phyloP scores from a whole-genome alignment of 2,113 vertebrate species.

The Mellivora capensis region DNA sequence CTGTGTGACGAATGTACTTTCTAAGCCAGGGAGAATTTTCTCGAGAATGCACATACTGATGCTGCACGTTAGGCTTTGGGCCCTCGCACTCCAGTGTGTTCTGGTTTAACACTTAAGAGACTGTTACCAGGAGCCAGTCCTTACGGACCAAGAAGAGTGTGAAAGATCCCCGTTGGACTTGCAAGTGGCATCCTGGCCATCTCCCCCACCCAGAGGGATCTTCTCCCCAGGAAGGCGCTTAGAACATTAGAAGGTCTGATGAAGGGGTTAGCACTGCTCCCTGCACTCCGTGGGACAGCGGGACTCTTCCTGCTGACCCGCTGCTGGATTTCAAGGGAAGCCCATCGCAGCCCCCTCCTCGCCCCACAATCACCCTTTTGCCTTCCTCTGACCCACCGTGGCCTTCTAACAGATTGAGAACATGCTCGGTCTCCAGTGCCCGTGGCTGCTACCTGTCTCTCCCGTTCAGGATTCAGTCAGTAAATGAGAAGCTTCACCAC shows the following conservation, averaged over 20 bases:
- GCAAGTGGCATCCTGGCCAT: not conserved
- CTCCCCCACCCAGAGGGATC: not conserved
- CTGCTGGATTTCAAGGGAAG: not conserved
- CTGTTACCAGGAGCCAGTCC: accelerated
- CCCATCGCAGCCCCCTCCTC: not conserved
- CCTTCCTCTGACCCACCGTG: not conserved
- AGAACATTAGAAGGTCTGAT: not conserved
- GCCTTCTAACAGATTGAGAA: not conserved
- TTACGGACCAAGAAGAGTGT: accelerated
- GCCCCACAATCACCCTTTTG: accelerated
- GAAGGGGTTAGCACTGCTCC: not conserved
- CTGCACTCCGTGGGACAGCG: accelerated
- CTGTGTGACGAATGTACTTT: not conserved
- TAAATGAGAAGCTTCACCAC: not conserved
- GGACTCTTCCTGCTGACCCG: accelerated
- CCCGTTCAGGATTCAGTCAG: not conserved
- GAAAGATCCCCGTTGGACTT: not conserved
- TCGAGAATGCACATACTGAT: not conserved
- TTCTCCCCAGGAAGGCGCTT: not conserved
- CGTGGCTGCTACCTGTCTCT: not conserved
- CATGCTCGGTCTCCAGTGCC: accelerated
- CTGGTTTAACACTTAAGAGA: not conserved
- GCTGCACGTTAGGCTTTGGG: not conserved
- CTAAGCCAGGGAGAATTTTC: conserved; percentile 1
- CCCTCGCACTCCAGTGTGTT: accelerated